Base-by-base conservation (phyloP, 1,140 invertebrate genomes). In the Ectropis grisescens region DNA sequence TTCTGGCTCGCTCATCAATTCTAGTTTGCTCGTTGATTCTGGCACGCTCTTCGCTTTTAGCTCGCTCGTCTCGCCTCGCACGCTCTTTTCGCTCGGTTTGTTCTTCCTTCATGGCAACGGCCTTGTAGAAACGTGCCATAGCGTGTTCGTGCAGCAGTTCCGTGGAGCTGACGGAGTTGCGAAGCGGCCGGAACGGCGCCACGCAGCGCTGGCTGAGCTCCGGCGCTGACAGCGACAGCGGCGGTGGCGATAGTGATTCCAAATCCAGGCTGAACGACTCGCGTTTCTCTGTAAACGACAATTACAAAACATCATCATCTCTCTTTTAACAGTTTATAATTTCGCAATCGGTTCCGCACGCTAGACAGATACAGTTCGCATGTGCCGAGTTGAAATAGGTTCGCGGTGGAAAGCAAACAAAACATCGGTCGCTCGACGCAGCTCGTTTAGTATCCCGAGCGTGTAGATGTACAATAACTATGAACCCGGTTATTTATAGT, bases 61-160 rank as follows among this genome's bases (percentile, higher is more conserved):
- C 8, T 29, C 12, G 32, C 9, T 47, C 48, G n/a, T n/a, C n/a
- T n/a, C n/a, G n/a, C n/a, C n/a, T n/a, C n/a, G n/a, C n/a, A n/a
- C n/a, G n/a, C 15, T 50, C 42, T 43, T 61, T 60, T 33, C 46
- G 42, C 59, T 75, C 79, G n/a, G 45, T 81, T 60, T 87, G 84
- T 11, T 86, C 85, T 72, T 93, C 88, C 65, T 92, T 89, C 32
- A 88, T 82, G 14, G 88, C 88, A 0, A 90, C 85, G 1, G 90
- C 91, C 62, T 90, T 85, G 50, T 91, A 91, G 47, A 93, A 91
- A 12, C 91, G 80, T 7, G 89, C 89, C 89, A 93, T 92, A 1
- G 90, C 90, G 11, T 86, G 84, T 57, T 93, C 91, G 50, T 93
- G 91, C 1, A 94, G 76, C 4, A 93, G 74, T 58, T 93, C 92